Evolutionary conservation across 2,888 invertebrate genomes (phyloP).

Genomic region (Limnephilus marmoratus): DNA sequence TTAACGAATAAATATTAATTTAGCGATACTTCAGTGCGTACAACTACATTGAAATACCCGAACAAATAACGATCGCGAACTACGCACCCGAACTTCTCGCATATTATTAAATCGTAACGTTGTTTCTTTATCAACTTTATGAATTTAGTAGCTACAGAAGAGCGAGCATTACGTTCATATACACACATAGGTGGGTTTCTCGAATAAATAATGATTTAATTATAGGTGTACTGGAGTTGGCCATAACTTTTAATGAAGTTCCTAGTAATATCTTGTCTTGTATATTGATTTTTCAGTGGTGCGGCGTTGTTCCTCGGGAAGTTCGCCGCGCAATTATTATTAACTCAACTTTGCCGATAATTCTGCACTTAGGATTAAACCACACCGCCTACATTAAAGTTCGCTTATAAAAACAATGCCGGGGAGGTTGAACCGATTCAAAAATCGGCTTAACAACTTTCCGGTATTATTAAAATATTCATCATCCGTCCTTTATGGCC

Average conservation of each 20-base stretch:
- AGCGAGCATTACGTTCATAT: neutral
- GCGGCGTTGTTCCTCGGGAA: neutral
- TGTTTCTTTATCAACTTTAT: neutral
- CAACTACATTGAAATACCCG: neutral
- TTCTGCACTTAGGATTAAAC: conserved; percentile 61
- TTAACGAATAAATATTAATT: neutral
- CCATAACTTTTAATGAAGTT: conserved; percentile 38
- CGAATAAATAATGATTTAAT: conserved; percentile 19
- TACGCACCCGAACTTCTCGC: neutral
- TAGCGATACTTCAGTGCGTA: neutral
- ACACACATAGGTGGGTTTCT: neutral
- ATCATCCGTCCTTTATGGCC: neutral
- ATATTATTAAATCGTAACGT: neutral
- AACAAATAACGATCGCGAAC: neutral
- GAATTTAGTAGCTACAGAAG: neutral
- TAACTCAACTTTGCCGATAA: conserved; percentile 47
- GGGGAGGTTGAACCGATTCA: conserved; percentile 48
- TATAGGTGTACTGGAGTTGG: conserved; percentile 18
- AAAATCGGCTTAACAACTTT: conserved; percentile 62
- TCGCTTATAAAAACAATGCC: conserved; percentile 58
- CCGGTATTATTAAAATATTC: conserved; percentile 41
- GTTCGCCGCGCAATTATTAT: conserved; percentile 55
- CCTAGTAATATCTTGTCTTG: conserved; percentile 7
- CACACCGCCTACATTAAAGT: conserved; percentile 55
- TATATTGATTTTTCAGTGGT: conserved; percentile 25